Evolutionary conservation across 2,113 vertebrate species (phyloP).

Genomic region (Jacana jacana): DNA sequence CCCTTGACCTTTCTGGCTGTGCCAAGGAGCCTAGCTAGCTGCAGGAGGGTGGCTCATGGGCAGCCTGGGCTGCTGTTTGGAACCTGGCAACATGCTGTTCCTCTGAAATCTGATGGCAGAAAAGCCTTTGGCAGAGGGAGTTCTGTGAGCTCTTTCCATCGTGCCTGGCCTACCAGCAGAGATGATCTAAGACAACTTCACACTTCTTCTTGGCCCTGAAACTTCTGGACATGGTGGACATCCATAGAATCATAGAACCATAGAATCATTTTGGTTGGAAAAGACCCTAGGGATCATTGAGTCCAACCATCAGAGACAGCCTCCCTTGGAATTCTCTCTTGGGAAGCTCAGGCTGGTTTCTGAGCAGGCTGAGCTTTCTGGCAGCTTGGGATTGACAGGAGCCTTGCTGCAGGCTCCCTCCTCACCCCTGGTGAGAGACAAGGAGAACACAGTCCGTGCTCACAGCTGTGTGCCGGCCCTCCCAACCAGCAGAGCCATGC

Average conservation of each 20-base stretch:
- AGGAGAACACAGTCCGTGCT: neutral
- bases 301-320: too few species aligned
- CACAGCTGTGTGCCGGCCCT: neutral
- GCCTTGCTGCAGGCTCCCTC: neutral
- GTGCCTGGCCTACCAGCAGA: accelerated
- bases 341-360: neutral
- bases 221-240: neutral
- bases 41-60: neutral
- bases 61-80: neutral
- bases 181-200: neutral
- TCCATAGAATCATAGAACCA: too few species aligned
- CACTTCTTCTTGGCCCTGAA: neutral
- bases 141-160: neutral
- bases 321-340: neutral
- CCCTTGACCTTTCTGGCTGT: too few species aligned
- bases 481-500: neutral
- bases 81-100: neutral
- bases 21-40: neutral
- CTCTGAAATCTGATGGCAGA: neutral
- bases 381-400: neutral
- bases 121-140: neutral
- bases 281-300: too few species aligned
- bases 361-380: neutral
- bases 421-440: neutral
- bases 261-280: too few species aligned